These are phyloP conservation scores for Catalaphyllia jardinei DNA, from an alignment of 64 coral and sea anemone genomes.

Conservation along the genomic window DNA sequence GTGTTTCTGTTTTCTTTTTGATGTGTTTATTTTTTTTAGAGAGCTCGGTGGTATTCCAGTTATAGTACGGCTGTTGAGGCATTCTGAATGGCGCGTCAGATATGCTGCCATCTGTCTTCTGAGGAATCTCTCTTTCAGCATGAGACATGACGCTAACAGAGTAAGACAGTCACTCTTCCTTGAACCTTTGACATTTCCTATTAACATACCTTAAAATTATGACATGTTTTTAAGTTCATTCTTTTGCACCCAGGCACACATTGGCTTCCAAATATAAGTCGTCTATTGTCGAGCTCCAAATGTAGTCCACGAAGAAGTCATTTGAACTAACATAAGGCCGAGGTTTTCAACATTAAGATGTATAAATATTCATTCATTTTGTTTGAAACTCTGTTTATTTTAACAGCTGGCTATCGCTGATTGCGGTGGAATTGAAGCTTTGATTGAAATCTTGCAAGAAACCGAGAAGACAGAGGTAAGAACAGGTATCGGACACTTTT, in stretches of 20 bases:
- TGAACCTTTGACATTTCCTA: too few relatives aligned
- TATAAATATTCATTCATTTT: background rate
- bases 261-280: too few relatives aligned
- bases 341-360: too few relatives aligned
- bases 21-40: slow-evolving; percentile 40
- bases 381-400: background rate
- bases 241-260: too few relatives aligned
- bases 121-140: slow-evolving; percentile 76
- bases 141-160: slow-evolving; percentile 76
- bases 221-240: too few relatives aligned
- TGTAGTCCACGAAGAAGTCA: too few relatives aligned
- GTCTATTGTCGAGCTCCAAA: too few relatives aligned
- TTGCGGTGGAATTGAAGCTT: slow-evolving; percentile 71
- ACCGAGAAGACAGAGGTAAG: slow-evolving; percentile 72
- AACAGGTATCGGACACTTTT: background rate
- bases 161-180: background rate
- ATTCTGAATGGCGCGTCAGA: slow-evolving; percentile 66
- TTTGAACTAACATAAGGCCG: too few relatives aligned
- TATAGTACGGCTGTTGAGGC: slow-evolving; percentile 65
- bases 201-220: too few relatives aligned
- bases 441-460: slow-evolving; percentile 83
- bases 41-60: slow-evolving; percentile 77
- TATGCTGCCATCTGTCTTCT: slow-evolving; percentile 79
- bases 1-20: background rate
- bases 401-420: slow-evolving; percentile 76